Evolutionary conservation across 1,140 invertebrate species (phyloP).

Genomic region (Nasonia vitripennis): DNA sequence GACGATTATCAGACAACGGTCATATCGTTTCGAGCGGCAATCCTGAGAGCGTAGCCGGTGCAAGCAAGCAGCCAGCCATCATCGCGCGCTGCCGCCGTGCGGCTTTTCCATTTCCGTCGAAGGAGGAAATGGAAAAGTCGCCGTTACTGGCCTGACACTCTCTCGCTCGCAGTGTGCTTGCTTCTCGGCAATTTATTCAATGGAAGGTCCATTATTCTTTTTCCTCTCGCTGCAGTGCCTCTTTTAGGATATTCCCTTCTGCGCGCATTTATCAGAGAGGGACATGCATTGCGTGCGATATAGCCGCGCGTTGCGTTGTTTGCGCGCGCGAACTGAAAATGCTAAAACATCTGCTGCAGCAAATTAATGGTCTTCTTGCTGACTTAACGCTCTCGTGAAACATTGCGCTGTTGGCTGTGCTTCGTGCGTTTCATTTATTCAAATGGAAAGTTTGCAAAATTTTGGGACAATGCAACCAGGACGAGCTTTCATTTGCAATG

Average conservation of each 20-base stretch:
- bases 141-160: slow-evolving; percentile 1
- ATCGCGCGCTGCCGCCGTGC: background rate
- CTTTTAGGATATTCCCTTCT: background rate
- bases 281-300: background rate
- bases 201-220: slow-evolving; percentile 24
- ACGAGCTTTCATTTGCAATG: background rate
- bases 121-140: slow-evolving; percentile 59
- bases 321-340: background rate
- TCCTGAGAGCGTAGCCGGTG: background rate
- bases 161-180: background rate
- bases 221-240: background rate
- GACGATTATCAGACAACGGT: slow-evolving; percentile 36
- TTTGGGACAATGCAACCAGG: background rate
- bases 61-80: background rate
- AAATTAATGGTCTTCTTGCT: background rate
- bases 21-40: slow-evolving; percentile 22
- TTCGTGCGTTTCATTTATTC: background rate
- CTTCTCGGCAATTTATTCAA: slow-evolving; percentile 17
- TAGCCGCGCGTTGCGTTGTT: background rate
- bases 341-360: background rate
- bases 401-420: background rate
- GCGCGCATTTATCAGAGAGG: background rate
- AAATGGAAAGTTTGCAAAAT: background rate
- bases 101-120: slow-evolving; percentile 51
- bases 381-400: background rate